Evolutionary conservation across 2,797 vertebrate genomes (phyloP), one percentile per base, ranked within the genome.

Genomic region (Okamejei kenojei): DNA sequence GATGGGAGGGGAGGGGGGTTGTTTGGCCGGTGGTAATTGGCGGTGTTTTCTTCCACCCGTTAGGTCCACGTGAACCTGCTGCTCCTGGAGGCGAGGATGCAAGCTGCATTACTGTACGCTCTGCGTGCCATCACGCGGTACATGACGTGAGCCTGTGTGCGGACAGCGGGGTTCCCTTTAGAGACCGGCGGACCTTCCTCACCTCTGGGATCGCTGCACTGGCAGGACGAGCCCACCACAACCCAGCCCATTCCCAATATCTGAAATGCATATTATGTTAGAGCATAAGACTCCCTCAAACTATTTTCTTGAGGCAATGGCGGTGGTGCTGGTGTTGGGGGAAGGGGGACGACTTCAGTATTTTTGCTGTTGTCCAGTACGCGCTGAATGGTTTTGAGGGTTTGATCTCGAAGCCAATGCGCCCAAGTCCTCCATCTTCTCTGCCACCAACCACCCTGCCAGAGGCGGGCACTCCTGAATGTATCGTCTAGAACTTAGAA

Each of bases 41-140:
- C 45, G 0, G 13, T n/a, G 6, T 35, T 32, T 88, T n/a, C 35
- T 21, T 32, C 26, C 68, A 9, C n/a, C 35, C 45, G 8, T 5
- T 93, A 97, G 97, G 96, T 97, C 78, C 97, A 97, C 0, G 93
- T 97, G 95, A 97, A 97, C 93, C 94, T 97, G 93, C 95, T 97
- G 1, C 93, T 97, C 63, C 94, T 97, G 84, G 97, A 97, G 95
- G 97, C 97, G 0, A 96, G 96, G 10, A 96, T 97, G 95, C 96
- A 97, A 94, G 96, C 97, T 0, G 97, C 97, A 38, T 94, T 97
- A 94, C 96, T 97, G 7, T 97, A 97, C 0, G 96, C 96, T 38
- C 96, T 97, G 73, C 94, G 97, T 0, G 97, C 97, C 0, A 95
- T 97, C 95, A 97, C 97, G n/a, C 95, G 95, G 90, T 96, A 96